These are phyloP conservation scores for Petrosia ficiformis DNA, from an alignment of 37 sponge, comb jelly and placozoan genomes.

Conservation along the genomic window DNA sequence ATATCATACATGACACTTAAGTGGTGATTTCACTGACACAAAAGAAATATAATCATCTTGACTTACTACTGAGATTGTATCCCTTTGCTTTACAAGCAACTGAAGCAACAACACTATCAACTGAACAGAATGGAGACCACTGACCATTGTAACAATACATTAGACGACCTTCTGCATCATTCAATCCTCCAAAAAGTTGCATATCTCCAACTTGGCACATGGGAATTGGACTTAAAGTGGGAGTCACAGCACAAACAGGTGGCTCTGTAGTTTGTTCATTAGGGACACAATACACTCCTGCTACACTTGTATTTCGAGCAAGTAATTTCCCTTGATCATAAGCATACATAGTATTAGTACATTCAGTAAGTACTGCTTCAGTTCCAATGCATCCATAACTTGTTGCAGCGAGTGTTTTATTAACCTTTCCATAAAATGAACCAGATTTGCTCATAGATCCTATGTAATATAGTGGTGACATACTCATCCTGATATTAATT, in stretches of 20 bases:
- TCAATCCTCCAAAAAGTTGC: neutral
- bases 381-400: neutral
- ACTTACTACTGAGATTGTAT: neutral
- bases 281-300: neutral
- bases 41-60: neutral
- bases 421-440: neutral
- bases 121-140: slow-evolving; percentile 8
- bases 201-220: neutral
- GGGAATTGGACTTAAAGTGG: neutral
- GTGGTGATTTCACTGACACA: too few species aligned
- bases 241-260: neutral
- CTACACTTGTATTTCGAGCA: neutral
- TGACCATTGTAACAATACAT: neutral
- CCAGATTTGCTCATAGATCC: neutral
- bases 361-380: neutral
- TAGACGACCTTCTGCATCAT: neutral
- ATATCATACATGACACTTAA: too few species aligned
- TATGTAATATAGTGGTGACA: too few species aligned
- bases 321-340: neutral
- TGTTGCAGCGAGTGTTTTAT: neutral
- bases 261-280: neutral
- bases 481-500: too few species aligned
- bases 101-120: neutral
- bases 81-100: slow-evolving; percentile 3
- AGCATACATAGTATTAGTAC: neutral